These are phyloP conservation scores for Leptinotarsa juncta DNA, from an alignment of 2,888 invertebrate genomes.

Conservation along the genomic window DNA sequence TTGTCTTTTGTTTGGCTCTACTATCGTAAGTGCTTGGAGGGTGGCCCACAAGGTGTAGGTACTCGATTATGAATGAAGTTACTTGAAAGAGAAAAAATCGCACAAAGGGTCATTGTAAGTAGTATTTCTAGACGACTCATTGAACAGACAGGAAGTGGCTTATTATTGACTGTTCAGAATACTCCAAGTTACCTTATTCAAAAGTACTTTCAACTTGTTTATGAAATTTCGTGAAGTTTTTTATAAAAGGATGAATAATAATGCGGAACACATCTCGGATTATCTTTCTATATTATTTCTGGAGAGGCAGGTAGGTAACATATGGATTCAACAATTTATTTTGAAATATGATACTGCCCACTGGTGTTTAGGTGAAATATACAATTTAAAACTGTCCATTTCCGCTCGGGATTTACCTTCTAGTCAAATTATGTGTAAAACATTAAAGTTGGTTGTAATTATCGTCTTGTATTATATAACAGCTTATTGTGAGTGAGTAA, in stretches of 20 bases:
- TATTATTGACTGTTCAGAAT: constrained; percentile 41
- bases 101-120: constrained; percentile 34
- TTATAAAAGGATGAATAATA: constrained; percentile 16
- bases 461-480: constrained; percentile 5
- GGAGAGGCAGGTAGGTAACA: constrained; percentile 7
- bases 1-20: constrained; percentile 26
- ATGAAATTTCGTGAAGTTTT: constrained; percentile 22
- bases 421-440: constrained; percentile 4
- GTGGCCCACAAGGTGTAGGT: constrained; percentile 34
- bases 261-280: not conserved
- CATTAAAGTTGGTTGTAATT: not conserved
- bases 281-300: constrained; percentile 10
- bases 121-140: constrained; percentile 36
- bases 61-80: constrained; percentile 39
- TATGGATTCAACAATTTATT: constrained; percentile 10
- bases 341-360: constrained; percentile 15
- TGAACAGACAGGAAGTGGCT: constrained; percentile 41
- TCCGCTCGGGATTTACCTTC: not conserved
- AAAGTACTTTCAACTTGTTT: constrained; percentile 34
- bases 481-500: not conserved
- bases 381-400: constrained; percentile 15
- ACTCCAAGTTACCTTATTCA: constrained; percentile 29
- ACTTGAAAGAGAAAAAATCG: constrained; percentile 35
- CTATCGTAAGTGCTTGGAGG: constrained; percentile 30
- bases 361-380: not conserved